Conservation (phyloP, 1,140 invertebrate species). For the Drosophila punjabiensis region DNA sequence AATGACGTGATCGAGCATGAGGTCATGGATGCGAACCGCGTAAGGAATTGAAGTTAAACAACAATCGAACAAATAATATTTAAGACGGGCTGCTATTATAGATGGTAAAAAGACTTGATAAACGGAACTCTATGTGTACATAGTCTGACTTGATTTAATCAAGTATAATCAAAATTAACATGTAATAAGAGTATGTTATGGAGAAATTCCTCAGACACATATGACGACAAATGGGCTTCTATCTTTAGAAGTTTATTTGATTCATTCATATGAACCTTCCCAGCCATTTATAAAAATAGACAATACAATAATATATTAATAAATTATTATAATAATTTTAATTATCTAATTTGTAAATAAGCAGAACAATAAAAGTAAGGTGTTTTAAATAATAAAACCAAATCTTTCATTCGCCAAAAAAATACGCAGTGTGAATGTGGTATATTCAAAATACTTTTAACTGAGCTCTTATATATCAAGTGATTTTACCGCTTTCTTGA, state of each 20-base stretch:
- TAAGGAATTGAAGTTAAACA: slow-evolving; percentile 1
- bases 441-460: background rate
- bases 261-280: background rate
- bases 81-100: background rate
- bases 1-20: slow-evolving; percentile 36
- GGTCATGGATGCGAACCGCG: slow-evolving; percentile 1
- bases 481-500: slow-evolving; percentile 14
- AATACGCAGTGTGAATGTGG: background rate
- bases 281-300: slow-evolving; percentile 14
- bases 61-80: slow-evolving; percentile 20
- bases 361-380: background rate
- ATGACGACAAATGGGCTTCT: background rate
- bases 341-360: background rate
- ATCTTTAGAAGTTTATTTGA: background rate
- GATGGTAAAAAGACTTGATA: slow-evolving; percentile 3
- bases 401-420: background rate
- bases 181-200: background rate
- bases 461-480: background rate
- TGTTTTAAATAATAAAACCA: background rate
- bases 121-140: background rate
- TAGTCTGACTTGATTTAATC: slow-evolving; percentile 1
- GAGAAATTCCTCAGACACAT: background rate
- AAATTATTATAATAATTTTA: slow-evolving; percentile 3
- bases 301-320: slow-evolving; percentile 21
- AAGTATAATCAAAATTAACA: slow-evolving; percentile 6